Evolutionary conservation across 2,888 invertebrate species (phyloP).

Genomic region (Boloria euphrosyne): DNA sequence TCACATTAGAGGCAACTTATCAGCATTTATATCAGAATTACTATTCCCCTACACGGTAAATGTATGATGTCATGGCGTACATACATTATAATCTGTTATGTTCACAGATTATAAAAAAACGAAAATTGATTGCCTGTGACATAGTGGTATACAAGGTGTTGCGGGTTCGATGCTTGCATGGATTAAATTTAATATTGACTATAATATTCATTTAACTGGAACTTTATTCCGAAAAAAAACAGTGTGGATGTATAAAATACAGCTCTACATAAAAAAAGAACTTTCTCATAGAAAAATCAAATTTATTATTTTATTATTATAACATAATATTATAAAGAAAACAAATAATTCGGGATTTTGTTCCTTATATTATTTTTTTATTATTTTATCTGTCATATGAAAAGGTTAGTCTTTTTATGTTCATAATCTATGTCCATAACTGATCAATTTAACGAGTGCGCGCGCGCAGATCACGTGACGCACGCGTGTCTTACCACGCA

Average conservation of each 20-base stretch:
- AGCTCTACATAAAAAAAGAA: too few relatives aligned
- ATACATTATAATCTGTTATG: conserved; percentile 41
- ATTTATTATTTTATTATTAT: too few relatives aligned
- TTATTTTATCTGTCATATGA: not conserved
- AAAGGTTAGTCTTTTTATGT: not conserved
- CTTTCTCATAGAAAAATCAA: too few relatives aligned
- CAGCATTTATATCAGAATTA: conserved; percentile 53
- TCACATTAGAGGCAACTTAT: conserved; percentile 60
- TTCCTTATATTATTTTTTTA: too few relatives aligned
- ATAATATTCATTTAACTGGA: too few relatives aligned
- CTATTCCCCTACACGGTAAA: conserved; percentile 45
- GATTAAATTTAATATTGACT: not conserved
- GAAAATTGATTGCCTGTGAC: not conserved
- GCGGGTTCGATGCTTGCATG: not conserved
- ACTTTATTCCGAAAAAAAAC: too few relatives aligned
- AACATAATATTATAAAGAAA: too few relatives aligned
- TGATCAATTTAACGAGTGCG: conserved; percentile 43
- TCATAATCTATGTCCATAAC: conserved; percentile 40
- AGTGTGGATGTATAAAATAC: too few relatives aligned
- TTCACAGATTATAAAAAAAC: conserved; percentile 30
- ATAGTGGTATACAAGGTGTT: not conserved
- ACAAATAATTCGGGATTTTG: too few relatives aligned
- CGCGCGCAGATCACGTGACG: conserved; percentile 57
- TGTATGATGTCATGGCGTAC: conserved; percentile 49
- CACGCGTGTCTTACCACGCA: conserved; percentile 51